Evolutionary conservation across 1,140 invertebrate species (phyloP).

Genomic region (Pseudomyrmex dendroicus): DNA sequence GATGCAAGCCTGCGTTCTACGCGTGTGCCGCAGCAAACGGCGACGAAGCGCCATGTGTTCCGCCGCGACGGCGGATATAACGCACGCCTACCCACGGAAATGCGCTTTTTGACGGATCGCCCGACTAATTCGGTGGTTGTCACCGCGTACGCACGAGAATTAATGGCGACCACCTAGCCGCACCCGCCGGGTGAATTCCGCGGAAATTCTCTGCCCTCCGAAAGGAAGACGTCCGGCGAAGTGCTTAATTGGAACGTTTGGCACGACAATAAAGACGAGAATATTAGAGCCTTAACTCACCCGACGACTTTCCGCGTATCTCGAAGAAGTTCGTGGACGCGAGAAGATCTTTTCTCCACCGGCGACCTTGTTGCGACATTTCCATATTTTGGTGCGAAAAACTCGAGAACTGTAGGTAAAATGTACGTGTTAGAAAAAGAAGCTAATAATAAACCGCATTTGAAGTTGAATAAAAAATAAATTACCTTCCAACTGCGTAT

Average conservation of each 20-base stretch:
- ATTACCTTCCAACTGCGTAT: too few relatives aligned
- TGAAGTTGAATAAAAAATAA: too few relatives aligned
- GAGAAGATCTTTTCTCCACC: background rate
- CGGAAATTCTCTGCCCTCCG: constrained; percentile 59
- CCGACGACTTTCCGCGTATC: constrained; percentile 15
- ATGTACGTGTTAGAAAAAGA: background rate
- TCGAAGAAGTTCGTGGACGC: background rate
- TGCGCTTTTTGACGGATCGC: constrained; percentile 73
- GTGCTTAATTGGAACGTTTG: constrained; percentile 62
- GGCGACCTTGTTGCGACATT: background rate
- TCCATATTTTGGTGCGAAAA: background rate
- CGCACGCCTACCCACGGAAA: constrained; percentile 69
- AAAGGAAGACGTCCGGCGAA: constrained; percentile 19
- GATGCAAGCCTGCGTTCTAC: constrained; percentile 45
- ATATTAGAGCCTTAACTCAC: constrained; percentile 63
- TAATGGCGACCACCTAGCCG: constrained; percentile 72
- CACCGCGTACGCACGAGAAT: constrained; percentile 63
- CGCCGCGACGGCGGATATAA: constrained; percentile 63
- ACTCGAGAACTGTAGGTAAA: background rate
- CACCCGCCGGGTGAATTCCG: constrained; percentile 60
- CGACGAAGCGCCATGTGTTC: constrained; percentile 52
- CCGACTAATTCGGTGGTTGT: constrained; percentile 75
- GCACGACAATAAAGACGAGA: constrained; percentile 44
- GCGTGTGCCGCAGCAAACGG: background rate
- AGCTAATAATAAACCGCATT: too few relatives aligned